Percentiles rank a stretch among this genome's conserved stretches.
These are phyloP conservation scores for Pygoscelis adeliae DNA, from an alignment of 2,113 vertebrate species.

Conservation along the genomic window DNA sequence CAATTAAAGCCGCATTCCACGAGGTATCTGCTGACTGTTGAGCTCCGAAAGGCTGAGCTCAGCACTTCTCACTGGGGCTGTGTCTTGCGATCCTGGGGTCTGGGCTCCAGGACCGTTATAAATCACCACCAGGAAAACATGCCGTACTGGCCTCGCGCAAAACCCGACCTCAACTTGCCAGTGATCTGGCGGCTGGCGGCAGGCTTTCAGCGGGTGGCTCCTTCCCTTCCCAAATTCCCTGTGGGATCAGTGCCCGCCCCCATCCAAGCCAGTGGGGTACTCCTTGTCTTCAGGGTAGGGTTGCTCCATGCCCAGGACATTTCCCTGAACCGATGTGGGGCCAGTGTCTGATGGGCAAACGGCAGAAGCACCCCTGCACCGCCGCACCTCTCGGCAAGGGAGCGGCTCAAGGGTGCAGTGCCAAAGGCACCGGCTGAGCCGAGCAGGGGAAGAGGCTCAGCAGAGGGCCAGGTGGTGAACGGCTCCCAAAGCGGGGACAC, in stretches of 20 bases:
- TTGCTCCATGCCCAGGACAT: fast-evolving
- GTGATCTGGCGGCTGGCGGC: fast-evolving
- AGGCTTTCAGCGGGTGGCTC: neutral
- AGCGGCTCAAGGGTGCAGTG: neutral
- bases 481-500: fast-evolving
- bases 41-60: constrained; percentile 14
- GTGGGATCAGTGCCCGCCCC: fast-evolving
- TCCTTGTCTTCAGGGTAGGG: neutral
- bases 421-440: neutral
- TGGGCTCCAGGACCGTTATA: neutral
- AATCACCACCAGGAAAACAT: neutral
- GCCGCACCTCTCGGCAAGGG: neutral
- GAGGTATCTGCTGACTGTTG: neutral
- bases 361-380: neutral
- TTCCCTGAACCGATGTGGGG: fast-evolving
- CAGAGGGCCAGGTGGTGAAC: neutral
- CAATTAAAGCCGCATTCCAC: neutral
- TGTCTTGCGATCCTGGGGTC: neutral
- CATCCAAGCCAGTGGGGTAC: neutral
- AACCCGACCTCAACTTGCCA: neutral
- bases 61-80: neutral
- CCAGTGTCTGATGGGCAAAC: fast-evolving
- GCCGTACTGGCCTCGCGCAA: fast-evolving
- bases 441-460: neutral
- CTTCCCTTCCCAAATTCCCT: neutral